Conservation (phyloP, 2,797 vertebrate species). For the Melanotaenia boesemani region DNA sequence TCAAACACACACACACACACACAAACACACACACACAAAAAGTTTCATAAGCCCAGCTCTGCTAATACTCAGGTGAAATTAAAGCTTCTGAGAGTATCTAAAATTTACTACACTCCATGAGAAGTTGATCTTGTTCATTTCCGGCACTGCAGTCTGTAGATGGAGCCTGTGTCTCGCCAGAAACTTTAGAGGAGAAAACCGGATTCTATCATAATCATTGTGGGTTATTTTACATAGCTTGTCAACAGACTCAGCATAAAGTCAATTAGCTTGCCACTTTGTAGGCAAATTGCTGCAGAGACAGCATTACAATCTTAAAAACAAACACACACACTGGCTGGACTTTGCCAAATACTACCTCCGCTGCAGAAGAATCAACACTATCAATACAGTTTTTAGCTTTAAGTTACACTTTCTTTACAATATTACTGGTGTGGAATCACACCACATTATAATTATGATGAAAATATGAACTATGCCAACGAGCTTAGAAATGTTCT, state of each 20-base stretch:
- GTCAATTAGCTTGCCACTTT: slow-evolving; percentile 76
- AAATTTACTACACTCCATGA: slow-evolving; percentile 39
- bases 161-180: slow-evolving; percentile 32
- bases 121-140: slow-evolving; percentile 51
- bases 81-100: slow-evolving; percentile 49
- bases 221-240: slow-evolving; percentile 72
- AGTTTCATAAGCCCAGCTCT: not conserved
- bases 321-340: slow-evolving; percentile 25
- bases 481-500: slow-evolving; percentile 12
- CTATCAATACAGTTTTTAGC: slow-evolving; percentile 70
- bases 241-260: slow-evolving; percentile 60
- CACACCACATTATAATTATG: slow-evolving; percentile 28
- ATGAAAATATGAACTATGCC: not conserved
- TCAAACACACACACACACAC: not conserved
- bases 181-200: slow-evolving; percentile 48
- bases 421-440: slow-evolving; percentile 35
- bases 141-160: slow-evolving; percentile 32
- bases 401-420: slow-evolving; percentile 63
- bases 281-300: slow-evolving; percentile 57
- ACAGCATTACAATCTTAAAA: slow-evolving; percentile 36
- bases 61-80: slow-evolving; percentile 33
- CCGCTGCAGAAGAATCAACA: slow-evolving; percentile 50
- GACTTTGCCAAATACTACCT: slow-evolving; percentile 35
- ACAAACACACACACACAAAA: not conserved
- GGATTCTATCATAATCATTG: slow-evolving; percentile 46